Base-by-base conservation (phyloP, 2,113 vertebrate species). In the Chionis minor region DNA sequence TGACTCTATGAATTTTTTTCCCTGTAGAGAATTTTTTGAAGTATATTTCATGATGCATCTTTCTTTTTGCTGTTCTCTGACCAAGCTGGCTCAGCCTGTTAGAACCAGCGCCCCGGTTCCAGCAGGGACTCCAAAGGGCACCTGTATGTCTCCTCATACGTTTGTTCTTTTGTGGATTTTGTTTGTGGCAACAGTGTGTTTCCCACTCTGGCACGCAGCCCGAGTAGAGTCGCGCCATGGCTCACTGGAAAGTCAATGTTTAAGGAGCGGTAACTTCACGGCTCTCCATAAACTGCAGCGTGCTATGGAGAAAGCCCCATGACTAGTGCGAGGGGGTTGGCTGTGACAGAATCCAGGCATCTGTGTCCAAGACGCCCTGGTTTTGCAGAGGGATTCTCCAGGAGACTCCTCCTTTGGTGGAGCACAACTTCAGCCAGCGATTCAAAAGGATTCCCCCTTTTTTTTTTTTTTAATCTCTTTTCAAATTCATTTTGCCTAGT, bases 91-190 rank as follows among this genome's bases (percentile, higher is more conserved):
- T 67, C 79, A 33, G 32, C 33, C 44, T 51, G 2, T 22, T 32
- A 21, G 14, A 40, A 7, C 30, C 3, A 9, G 47, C 2, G 1
- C 58, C 33, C 21, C 10, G 2, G 35, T 20, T 32, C 45, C 54
- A 11, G 49, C 28, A 0, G 8, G n/a, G 66, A 14, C 61, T 49
- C 30, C 28, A 4, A 13, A 16, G 4, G 1, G 9, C 33, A 12
- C 40, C 23, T 5, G 3, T 11, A 1, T 4, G 4, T 33, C 47
- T 45, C 33, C 22, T 2, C 9, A 19, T 22, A 6, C 0, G 0
- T 18, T 28, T 26, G 30, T 54, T 45, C 22, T 51, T 38, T 8
- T 18, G 6, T 27, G 61, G 8, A 14, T 14, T 45, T 44, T 47
- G 18, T 38, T 19, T 20, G 26, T 12, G n/a, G 72, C 10, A 17